These are phyloP conservation scores for Papilio aristodemus DNA, from an alignment of 1,140 invertebrate genomes.

Conservation along the genomic window DNA sequence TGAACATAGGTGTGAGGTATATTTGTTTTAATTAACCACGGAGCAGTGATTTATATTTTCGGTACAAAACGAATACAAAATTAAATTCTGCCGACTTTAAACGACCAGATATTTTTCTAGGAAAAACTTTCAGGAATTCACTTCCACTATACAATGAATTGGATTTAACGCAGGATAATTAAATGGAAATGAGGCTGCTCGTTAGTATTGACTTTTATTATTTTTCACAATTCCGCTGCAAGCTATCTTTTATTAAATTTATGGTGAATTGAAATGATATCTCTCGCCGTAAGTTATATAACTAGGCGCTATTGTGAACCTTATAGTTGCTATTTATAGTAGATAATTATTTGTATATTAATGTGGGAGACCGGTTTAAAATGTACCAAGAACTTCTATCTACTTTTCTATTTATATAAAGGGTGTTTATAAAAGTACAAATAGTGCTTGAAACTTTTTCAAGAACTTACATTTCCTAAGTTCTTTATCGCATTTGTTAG, in stretches of 20 bases:
- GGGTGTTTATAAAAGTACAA: no score
- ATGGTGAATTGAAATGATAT: no score
- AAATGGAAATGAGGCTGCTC: conserved; percentile 4
- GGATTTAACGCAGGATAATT: neutral
- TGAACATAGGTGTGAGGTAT: no score
- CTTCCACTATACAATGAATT: neutral
- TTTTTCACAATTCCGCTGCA: neutral
- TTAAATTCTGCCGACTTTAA: neutral
- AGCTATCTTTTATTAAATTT: neutral
- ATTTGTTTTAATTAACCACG: no score
- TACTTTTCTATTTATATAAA: no score
- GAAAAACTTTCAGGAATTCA: conserved; percentile 8
- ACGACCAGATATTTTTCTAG: neutral
- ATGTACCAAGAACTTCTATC: no score
- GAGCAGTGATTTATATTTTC: no score
- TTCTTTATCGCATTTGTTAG: neutral
- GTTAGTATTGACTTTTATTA: conserved; percentile 16
- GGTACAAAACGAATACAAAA: no score
- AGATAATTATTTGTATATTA: no score
- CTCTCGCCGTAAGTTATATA: no score
- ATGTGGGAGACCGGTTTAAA: neutral
- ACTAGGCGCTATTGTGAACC: no score
- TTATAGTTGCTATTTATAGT: no score
- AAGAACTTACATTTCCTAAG: neutral
- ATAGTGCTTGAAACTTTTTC: neutral